Evolutionary conservation across 2,888 invertebrate species (phyloP), one percentile per base, ranked within the genome.

Genomic region (Clunio marinus): DNA sequence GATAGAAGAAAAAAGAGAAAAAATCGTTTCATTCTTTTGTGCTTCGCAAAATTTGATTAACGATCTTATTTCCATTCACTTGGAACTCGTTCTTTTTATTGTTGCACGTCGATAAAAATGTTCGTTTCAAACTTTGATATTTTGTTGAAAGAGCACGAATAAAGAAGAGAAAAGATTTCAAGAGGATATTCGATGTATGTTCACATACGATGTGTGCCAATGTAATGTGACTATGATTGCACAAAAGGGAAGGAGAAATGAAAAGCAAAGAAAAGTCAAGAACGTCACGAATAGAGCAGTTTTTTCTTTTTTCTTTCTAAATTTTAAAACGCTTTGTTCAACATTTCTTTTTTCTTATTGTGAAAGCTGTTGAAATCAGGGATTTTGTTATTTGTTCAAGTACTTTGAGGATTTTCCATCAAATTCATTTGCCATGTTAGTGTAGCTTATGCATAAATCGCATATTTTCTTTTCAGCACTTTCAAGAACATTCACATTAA

Each of bases 341-440:
- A 51, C 51, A 22, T 20, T 51, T 17, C 17, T n/a, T n/a, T n/a
- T n/a, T n/a, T n/a, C n/a, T n/a, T n/a, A n/a, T n/a, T n/a, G 24
- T 20, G 20, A 20, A 51, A 51, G 37, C 22, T 62, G 62, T 37
- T 24, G 22, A 62, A 37, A 37, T 37, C 35, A 62, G 32, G 62
- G 35, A 62, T 62, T 62, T 60, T 20, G 35, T 60, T 60, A 60
- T 60, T 60, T 60, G 58, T n/a, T 28, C 35, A 32, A 35, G 20
- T 20, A 60, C 60, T 60, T 28, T 28, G 20, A 25, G 27, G 58
- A 27, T 25, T 58, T 58, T 58, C 58, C n/a, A 15, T 60, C 60
- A 35, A 17, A 28, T 32, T 62, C 24, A 22, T 41, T 62, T 58
- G 28, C 28, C 10, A 22, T n/a, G 4, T 4, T 51, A n/a, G n/a